Conservation (phyloP, 2,113 vertebrate genomes). For the Dicentrarchus labrax region DNA sequence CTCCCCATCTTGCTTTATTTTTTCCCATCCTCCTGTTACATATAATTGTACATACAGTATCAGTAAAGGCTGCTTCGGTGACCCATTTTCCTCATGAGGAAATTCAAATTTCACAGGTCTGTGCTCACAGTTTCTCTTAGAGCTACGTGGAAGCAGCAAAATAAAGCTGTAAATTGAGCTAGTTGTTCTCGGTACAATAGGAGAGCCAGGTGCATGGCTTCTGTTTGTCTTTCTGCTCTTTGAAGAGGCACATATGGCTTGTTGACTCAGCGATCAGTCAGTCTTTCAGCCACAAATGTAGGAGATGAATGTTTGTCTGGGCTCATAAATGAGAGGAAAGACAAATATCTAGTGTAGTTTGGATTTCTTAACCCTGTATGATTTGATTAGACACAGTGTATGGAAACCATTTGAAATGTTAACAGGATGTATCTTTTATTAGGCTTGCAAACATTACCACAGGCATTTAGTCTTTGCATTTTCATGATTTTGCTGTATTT, state of each 20-base stretch:
- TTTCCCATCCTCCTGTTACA: background rate
- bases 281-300: background rate
- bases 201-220: conserved; percentile 51
- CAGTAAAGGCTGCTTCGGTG: conserved; percentile 9
- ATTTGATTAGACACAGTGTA: background rate
- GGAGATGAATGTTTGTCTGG: background rate
- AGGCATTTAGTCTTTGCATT: background rate
- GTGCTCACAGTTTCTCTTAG: background rate
- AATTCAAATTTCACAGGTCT: conserved; percentile 37
- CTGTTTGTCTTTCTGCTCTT: conserved; percentile 49
- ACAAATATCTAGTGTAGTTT: background rate
- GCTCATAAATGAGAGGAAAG: background rate
- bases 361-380: background rate
- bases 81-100: conserved; percentile 22
- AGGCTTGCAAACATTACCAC: background rate
- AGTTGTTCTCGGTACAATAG: background rate
- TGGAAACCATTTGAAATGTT: background rate
- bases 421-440: background rate
- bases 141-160: background rate
- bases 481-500: background rate
- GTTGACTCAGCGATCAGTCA: conserved; percentile 48
- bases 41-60: background rate
- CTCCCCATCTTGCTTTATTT: background rate
- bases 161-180: background rate
- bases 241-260: conserved; percentile 18